phyloP scores from a whole-genome alignment of 2,888 invertebrate species.

The Auanema sp. region DNA sequence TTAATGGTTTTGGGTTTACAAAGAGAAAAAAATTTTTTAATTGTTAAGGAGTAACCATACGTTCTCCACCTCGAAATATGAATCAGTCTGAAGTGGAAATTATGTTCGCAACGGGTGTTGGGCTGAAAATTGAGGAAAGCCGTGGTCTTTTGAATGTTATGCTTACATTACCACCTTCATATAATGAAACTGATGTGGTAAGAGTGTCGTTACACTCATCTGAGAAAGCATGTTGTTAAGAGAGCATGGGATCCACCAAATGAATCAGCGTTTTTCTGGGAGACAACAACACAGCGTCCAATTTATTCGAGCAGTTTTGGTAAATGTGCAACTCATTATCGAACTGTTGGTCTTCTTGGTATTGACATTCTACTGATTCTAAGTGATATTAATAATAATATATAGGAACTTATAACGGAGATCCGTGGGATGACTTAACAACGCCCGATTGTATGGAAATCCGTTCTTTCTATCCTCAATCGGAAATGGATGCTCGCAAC shows the following conservation, averaged over 20 bases:
- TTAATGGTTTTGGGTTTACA: slow-evolving; percentile 75
- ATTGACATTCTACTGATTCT: neutral
- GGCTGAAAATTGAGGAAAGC: slow-evolving; percentile 86
- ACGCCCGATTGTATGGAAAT: slow-evolving; percentile 42
- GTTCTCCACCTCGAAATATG: slow-evolving; percentile 83
- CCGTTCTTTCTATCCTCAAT: slow-evolving; percentile 23
- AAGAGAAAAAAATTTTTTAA: no score
- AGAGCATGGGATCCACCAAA: no score
- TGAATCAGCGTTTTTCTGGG: no score
- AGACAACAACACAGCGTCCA: no score
- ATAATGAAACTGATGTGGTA: slow-evolving; percentile 80
- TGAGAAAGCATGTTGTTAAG: slow-evolving; percentile 1
- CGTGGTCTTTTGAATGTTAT: slow-evolving; percentile 77
- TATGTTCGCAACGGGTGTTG: slow-evolving; percentile 90
- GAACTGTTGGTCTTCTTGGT: slow-evolving; percentile 39
- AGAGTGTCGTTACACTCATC: no score
- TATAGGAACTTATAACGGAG: slow-evolving; percentile 37
- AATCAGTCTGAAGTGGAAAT: slow-evolving; percentile 92
- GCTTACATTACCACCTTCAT: slow-evolving; percentile 65
- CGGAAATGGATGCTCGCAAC: slow-evolving; percentile 25
- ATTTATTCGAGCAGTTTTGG: slow-evolving; percentile 10
- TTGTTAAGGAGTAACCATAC: slow-evolving; percentile 81
- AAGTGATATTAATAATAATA: neutral
- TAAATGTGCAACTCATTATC: slow-evolving; percentile 26
- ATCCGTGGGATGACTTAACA: slow-evolving; percentile 40